Evolutionary conservation across 2,797 vertebrate genomes (phyloP).

Genomic region (Sebastes vulpes): DNA sequence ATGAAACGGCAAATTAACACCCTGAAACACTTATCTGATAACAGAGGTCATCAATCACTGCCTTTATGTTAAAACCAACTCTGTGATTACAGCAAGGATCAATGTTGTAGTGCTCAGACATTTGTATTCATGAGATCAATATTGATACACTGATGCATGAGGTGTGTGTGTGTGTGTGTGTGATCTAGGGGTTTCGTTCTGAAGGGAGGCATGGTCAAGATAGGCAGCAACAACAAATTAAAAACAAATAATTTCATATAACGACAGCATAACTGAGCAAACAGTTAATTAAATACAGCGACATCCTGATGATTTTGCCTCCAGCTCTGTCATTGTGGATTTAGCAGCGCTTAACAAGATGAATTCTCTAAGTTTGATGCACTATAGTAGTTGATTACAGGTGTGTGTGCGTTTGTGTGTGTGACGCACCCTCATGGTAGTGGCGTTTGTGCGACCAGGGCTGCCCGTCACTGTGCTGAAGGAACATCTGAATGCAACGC

Average conservation of each 20-base stretch:
- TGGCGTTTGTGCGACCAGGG: constrained; percentile 96
- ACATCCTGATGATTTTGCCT: not conserved
- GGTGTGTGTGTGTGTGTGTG: not conserved
- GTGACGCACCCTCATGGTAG: constrained; percentile 93
- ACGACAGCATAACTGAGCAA: not conserved
- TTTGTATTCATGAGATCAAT: constrained; percentile 53
- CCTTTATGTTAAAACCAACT: constrained; percentile 6
- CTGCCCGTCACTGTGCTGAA: constrained; percentile 94
- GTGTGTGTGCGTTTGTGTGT: not conserved
- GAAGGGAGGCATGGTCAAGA: not conserved
- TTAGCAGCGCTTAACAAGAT: not conserved
- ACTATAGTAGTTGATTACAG: not conserved
- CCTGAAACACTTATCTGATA: constrained; percentile 23
- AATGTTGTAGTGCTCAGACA: not conserved
- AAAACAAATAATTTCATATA: constrained; percentile 1
- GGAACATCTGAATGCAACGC: constrained; percentile 97
- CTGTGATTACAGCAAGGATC: constrained; percentile 32
- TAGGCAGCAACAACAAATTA: not conserved
- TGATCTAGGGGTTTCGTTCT: not conserved
- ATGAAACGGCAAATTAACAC: constrained; percentile 17
- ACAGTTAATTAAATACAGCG: not conserved
- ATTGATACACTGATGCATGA: constrained; percentile 33
- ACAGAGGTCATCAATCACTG: constrained; percentile 40
- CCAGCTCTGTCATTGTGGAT: not conserved
- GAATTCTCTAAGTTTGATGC: not conserved